Evolutionary conservation across 2,113 vertebrate genomes (phyloP).

Genomic region (Ramphastos sulfuratus): DNA sequence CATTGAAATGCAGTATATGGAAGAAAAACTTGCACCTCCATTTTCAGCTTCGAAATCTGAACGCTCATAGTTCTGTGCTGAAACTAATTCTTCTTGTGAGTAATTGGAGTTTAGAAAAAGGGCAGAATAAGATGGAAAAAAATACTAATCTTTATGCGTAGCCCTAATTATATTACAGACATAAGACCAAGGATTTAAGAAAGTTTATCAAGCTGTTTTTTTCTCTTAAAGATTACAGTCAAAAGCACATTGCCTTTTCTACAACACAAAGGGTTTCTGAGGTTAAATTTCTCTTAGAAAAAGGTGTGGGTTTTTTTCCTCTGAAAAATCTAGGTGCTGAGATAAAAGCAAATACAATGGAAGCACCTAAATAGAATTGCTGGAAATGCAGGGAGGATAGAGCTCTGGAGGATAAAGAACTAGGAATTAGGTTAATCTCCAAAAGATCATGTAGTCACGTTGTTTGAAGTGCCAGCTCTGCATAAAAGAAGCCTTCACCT

Average conservation of each 20-base stretch:
- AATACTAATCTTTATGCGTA: background rate
- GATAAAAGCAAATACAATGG: background rate
- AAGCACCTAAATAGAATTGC: background rate
- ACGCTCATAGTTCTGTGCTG: background rate
- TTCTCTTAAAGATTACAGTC: background rate
- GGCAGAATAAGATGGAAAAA: background rate
- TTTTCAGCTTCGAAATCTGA: constrained; percentile 12
- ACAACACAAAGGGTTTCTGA: background rate
- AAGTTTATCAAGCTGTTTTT: background rate
- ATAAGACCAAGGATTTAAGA: background rate
- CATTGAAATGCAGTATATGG: background rate
- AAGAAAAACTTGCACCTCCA: background rate
- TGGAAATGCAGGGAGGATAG: background rate
- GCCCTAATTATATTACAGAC: background rate
- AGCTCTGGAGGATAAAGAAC: background rate
- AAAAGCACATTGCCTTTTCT: background rate
- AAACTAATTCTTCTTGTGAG: background rate
- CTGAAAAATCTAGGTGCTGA: background rate
- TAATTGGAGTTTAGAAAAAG: background rate
- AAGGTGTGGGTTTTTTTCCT: background rate
- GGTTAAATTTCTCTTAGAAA: background rate
- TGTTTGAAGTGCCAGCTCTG: background rate
- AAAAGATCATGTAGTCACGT: background rate
- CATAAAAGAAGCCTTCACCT: background rate
- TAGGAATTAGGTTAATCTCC: background rate